Evolutionary conservation across 2,113 vertebrate species (phyloP).

Genomic region (Camelus dromedarius): DNA sequence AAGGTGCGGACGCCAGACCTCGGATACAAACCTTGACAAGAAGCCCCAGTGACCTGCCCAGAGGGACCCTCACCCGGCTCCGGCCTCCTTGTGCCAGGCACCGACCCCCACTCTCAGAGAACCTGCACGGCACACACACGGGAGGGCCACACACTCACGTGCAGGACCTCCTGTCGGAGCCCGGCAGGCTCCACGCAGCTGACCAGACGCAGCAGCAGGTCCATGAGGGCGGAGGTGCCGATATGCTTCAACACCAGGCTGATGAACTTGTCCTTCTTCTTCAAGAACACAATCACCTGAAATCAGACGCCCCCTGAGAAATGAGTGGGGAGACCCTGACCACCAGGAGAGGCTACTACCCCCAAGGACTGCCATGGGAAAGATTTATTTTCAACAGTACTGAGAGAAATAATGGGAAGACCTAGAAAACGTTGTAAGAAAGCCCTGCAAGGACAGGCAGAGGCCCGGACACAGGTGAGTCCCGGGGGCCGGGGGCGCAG

Average conservation of each 20-base stretch:
- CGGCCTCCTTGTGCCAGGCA: not conserved
- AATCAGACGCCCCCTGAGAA: not conserved
- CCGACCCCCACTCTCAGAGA: too few relatives aligned
- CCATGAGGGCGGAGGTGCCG: slow-evolving; percentile 98
- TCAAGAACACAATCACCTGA: slow-evolving; percentile 95
- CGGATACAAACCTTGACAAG: fast-evolving
- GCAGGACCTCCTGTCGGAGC: slow-evolving; percentile 95
- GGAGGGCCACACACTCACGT: slow-evolving; percentile 86
- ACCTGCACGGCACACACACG: not conserved
- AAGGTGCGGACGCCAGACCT: fast-evolving
- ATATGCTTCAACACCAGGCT: slow-evolving; percentile 96
- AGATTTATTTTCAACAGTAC: not conserved
- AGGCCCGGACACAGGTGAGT: not conserved
- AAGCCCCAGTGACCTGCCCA: not conserved
- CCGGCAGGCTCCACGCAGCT: slow-evolving; percentile 96
- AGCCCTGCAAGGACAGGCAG: not conserved
- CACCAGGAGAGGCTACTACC: fast-evolving
- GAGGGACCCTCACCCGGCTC: not conserved
- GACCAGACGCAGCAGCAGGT: slow-evolving; percentile 95
- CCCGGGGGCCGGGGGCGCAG: fast-evolving
- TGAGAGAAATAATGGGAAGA: not conserved
- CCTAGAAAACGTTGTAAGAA: not conserved
- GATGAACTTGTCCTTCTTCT: slow-evolving; percentile 95
- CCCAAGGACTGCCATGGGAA: not conserved
- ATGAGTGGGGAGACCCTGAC: too few relatives aligned